These are phyloP conservation scores for Teleogryllus oceanicus DNA, from an alignment of 2,888 invertebrate species.

Conservation along the genomic window DNA sequence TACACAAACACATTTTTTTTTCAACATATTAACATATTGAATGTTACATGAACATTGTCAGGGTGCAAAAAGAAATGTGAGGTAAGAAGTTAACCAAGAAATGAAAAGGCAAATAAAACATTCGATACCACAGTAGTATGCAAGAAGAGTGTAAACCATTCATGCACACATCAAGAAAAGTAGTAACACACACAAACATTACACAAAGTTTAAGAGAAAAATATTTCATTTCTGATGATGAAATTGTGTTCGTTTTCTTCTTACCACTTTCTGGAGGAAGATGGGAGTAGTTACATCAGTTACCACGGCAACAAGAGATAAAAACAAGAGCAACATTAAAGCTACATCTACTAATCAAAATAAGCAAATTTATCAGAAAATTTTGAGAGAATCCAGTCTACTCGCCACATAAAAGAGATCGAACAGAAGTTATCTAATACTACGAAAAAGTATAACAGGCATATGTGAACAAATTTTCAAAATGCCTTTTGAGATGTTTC, in stretches of 20 bases:
- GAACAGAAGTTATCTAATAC: conserved; percentile 19
- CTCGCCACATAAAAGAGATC: conserved; percentile 11
- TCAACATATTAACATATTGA: background rate
- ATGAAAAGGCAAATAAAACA: background rate
- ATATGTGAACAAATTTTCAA: background rate
- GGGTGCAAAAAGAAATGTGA: conserved; percentile 22
- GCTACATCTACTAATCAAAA: conserved; percentile 38
- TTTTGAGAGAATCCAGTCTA: background rate
- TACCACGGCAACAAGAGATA: conserved; percentile 41
- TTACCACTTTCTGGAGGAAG: conserved; percentile 44
- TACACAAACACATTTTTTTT: conserved; percentile 20
- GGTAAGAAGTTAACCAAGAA: background rate
- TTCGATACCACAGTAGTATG: conserved; percentile 18
- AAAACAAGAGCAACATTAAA: conserved; percentile 40
- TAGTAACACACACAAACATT: conserved; percentile 27
- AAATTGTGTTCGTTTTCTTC: conserved; percentile 37
- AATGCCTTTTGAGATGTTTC: background rate
- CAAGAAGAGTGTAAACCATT: conserved; percentile 23
- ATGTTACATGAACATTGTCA: background rate
- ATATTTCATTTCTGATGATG: conserved; percentile 29
- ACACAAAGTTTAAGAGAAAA: conserved; percentile 26
- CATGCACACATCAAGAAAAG: conserved; percentile 31
- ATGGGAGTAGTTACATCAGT: conserved; percentile 39
- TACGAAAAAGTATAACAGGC: conserved; percentile 19
- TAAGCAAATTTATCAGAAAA: conserved; percentile 29